Percentiles rank a stretch among this genome's conserved stretches.
These are phyloP conservation scores for Anguilla obscura DNA, from an alignment of 2,797 vertebrate species.

Conservation along the genomic window DNA sequence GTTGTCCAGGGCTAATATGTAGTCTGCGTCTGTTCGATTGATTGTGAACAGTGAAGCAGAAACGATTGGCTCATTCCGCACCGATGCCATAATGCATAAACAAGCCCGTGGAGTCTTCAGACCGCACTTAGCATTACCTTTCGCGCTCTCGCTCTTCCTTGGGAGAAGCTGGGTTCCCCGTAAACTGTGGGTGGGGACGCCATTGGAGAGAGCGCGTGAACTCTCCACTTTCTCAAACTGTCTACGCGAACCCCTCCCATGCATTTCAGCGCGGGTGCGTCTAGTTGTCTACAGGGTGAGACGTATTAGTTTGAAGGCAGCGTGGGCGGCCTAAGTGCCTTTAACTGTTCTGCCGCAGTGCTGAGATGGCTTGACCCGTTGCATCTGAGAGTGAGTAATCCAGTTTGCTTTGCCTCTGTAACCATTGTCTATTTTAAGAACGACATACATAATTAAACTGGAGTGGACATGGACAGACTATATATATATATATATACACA, in stretches of 20 bases:
- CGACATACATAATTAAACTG: conserved; percentile 70
- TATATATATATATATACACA: too few species aligned
- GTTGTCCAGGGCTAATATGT: background rate
- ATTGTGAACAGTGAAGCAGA: conserved; percentile 2
- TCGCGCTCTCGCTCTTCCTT: conserved; percentile 2
- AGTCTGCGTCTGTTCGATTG: background rate
- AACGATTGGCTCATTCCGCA: conserved; percentile 36
- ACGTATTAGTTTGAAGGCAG: conserved; percentile 14
- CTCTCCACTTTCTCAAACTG: background rate
- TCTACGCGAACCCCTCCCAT: background rate
- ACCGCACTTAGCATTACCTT: conserved; percentile 9
- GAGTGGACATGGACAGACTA: conserved; percentile 56
- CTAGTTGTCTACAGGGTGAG: background rate
- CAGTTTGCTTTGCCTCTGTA: conserved; percentile 59
- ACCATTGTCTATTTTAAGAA: conserved; percentile 66
- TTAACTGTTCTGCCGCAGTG: conserved; percentile 45
- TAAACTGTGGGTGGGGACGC: background rate
- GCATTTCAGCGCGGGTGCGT: background rate
- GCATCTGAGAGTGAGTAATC: conserved; percentile 63
- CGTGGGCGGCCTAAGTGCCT: conserved; percentile 52
- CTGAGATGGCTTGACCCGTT: conserved; percentile 33
- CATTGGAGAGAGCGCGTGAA: background rate
- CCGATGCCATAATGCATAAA: conserved; percentile 36
- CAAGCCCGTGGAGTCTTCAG: conserved; percentile 18
- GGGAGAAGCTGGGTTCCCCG: conserved; percentile 20